Evolutionary conservation across 2,888 invertebrate genomes (phyloP).

Genomic region (Eulithis prunata): DNA sequence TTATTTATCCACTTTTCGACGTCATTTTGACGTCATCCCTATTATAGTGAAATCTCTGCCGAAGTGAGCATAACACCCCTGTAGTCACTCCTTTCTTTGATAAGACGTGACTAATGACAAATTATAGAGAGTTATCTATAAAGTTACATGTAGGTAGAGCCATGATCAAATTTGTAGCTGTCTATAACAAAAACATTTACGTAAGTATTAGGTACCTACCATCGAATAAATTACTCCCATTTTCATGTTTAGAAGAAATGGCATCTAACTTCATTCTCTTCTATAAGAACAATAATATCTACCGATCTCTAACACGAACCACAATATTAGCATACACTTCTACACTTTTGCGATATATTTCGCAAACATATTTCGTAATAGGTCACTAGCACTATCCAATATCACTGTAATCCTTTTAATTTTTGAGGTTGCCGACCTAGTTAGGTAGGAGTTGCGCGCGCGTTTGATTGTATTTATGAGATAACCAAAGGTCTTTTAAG

Average conservation of each 20-base stretch:
- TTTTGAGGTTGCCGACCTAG: not conserved
- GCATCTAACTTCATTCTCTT: conserved; percentile 34
- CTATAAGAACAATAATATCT: not conserved
- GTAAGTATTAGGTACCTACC: conserved; percentile 19
- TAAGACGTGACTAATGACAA: too few relatives aligned
- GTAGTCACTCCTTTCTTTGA: too few relatives aligned
- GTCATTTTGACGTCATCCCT: too few relatives aligned
- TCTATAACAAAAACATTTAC: too few relatives aligned
- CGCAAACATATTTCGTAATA: conserved; percentile 8
- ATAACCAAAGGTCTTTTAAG: not conserved
- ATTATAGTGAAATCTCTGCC: too few relatives aligned
- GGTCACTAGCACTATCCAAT: conserved; percentile 11
- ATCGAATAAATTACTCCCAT: conserved; percentile 21
- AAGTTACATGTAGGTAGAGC: too few relatives aligned
- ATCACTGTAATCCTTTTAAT: conserved; percentile 18
- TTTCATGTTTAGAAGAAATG: conserved; percentile 23
- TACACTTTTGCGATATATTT: conserved; percentile 3
- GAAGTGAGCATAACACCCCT: too few relatives aligned
- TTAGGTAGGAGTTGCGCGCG: not conserved
- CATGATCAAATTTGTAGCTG: too few relatives aligned
- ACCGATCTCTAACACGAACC: conserved; percentile 11
- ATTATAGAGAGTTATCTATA: too few relatives aligned
- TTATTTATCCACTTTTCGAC: too few relatives aligned
- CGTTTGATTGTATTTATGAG: not conserved
- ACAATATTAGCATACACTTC: conserved; percentile 9